These are phyloP conservation scores for Paedocypris sp. DNA, from an alignment of 2,113 vertebrate species.

Conservation along the genomic window DNA sequence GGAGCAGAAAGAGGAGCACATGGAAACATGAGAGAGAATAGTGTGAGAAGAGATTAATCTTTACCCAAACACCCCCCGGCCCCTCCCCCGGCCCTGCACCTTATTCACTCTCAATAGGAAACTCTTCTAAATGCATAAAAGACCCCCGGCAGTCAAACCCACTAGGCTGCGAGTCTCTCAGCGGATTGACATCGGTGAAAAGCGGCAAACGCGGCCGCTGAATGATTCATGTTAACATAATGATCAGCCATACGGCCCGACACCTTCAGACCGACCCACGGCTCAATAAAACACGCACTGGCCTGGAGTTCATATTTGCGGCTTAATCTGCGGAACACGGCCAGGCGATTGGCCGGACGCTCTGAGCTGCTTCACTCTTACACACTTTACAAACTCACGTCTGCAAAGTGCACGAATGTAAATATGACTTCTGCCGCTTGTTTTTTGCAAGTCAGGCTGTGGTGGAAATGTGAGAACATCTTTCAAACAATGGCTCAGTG, in stretches of 20 bases:
- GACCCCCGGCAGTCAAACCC: constrained; percentile 53
- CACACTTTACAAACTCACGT: too few species aligned
- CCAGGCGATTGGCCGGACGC: too few species aligned
- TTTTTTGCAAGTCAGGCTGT: not conserved
- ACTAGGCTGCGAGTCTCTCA: constrained; percentile 51
- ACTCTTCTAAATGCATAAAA: constrained; percentile 52
- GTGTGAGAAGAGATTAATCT: constrained; percentile 63
- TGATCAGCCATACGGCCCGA: constrained; percentile 38
- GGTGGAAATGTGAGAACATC: constrained; percentile 17
- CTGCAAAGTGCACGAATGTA: too few species aligned
- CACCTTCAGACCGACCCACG: constrained; percentile 32
- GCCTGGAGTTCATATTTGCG: too few species aligned
- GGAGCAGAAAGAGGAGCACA: constrained; percentile 47
- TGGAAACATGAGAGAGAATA: constrained; percentile 50
- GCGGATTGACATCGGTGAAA: constrained; percentile 46
- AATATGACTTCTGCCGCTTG: too few species aligned
- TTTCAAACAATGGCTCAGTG: constrained; percentile 29
- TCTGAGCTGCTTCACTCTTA: too few species aligned
- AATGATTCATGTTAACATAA: constrained; percentile 49
- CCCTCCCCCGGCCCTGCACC: constrained; percentile 42
- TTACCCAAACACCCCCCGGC: constrained; percentile 48
- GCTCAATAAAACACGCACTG: not conserved
- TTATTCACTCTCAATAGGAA: constrained; percentile 61
- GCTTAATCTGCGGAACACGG: too few species aligned
- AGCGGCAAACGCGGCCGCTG: constrained; percentile 47